These are phyloP conservation scores for Sarcophaga caerulescens DNA, from an alignment of 2,888 invertebrate species.

Conservation along the genomic window DNA sequence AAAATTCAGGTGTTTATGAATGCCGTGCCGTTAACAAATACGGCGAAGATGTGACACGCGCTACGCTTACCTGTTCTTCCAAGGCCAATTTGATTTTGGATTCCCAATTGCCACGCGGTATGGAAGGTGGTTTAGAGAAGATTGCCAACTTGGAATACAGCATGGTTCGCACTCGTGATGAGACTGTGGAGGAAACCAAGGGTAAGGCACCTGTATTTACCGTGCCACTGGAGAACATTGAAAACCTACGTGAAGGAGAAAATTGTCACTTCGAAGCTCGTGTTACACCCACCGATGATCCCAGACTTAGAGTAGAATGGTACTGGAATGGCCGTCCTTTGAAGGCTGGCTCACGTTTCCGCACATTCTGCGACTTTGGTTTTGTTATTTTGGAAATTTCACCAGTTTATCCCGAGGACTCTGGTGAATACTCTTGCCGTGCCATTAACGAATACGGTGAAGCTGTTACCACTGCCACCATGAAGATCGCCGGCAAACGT, in stretches of 20 bases:
- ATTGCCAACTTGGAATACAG: constrained; percentile 96
- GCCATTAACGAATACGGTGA: constrained; percentile 94
- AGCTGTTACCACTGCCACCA: constrained; percentile 93
- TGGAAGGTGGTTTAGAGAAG: constrained; percentile 97
- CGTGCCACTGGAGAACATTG: constrained; percentile 92
- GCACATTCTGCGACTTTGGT: constrained; percentile 98
- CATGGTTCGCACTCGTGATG: constrained; percentile 89
- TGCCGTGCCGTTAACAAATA: constrained; percentile 96
- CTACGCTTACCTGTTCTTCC: constrained; percentile 91
- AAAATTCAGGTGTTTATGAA: constrained; percentile 96
- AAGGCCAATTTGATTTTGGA: constrained; percentile 95
- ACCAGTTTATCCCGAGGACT: constrained; percentile 97
- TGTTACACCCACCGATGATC: constrained; percentile 94
- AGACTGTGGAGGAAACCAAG: constrained; percentile 87
- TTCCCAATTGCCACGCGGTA: constrained; percentile 95
- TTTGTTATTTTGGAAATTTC: constrained; percentile 98
- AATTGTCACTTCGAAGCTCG: constrained; percentile 95
- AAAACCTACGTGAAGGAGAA: constrained; percentile 93
- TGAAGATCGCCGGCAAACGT: constrained; percentile 95
- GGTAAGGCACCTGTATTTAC: constrained; percentile 95
- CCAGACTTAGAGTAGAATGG: constrained; percentile 95
- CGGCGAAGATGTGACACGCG: constrained; percentile 93
- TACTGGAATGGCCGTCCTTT: constrained; percentile 96
- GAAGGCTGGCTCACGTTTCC: constrained; percentile 94
- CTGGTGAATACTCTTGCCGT: constrained; percentile 94